A percentile compares a stretch with the other conserved stretches of the same genome.
phyloP scores from a whole-genome alignment of 1,140 invertebrate species.

The Ctenoplectra terminalis region DNA sequence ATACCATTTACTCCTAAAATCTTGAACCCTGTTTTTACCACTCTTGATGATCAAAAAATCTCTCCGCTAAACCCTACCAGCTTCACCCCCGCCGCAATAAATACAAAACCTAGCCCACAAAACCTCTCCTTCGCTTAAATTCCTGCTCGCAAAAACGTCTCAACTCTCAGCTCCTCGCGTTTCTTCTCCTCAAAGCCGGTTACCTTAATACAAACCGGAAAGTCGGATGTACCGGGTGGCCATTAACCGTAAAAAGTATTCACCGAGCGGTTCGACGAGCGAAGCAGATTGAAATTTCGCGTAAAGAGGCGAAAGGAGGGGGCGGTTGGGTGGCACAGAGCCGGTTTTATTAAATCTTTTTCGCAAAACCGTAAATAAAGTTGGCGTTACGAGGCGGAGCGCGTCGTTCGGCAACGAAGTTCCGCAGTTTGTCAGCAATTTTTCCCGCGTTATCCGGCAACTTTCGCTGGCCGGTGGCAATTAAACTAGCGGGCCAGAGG shows the following conservation, averaged over 20 bases:
- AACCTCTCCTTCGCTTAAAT: background rate
- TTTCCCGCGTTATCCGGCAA: slow-evolving; percentile 38
- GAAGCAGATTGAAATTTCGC: slow-evolving; percentile 36
- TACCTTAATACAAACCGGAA: slow-evolving; percentile 4
- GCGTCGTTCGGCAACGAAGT: slow-evolving; percentile 11
- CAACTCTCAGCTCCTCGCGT: background rate
- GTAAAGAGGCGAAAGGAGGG: background rate
- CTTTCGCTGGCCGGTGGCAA: slow-evolving; percentile 28
- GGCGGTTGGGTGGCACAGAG: too few relatives aligned
- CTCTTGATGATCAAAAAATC: background rate
- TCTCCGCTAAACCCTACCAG: background rate
- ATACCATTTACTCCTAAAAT: too few relatives aligned
- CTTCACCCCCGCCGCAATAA: background rate
- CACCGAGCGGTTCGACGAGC: background rate
- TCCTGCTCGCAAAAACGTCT: background rate
- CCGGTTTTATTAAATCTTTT: slow-evolving; percentile 51
- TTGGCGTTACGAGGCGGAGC: background rate
- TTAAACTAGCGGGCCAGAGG: slow-evolving; percentile 28
- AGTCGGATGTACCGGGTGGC: slow-evolving; percentile 6
- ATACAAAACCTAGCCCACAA: background rate
- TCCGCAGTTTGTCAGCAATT: slow-evolving; percentile 51
- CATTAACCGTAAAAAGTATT: slow-evolving; percentile 25
- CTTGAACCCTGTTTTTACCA: too few relatives aligned
- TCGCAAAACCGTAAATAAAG: slow-evolving; percentile 29
- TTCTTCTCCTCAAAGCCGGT: background rate